Evolutionary conservation across 2,888 invertebrate genomes (phyloP), one percentile per base, ranked within the genome.

Genomic region (Drosophila neotestacea): DNA sequence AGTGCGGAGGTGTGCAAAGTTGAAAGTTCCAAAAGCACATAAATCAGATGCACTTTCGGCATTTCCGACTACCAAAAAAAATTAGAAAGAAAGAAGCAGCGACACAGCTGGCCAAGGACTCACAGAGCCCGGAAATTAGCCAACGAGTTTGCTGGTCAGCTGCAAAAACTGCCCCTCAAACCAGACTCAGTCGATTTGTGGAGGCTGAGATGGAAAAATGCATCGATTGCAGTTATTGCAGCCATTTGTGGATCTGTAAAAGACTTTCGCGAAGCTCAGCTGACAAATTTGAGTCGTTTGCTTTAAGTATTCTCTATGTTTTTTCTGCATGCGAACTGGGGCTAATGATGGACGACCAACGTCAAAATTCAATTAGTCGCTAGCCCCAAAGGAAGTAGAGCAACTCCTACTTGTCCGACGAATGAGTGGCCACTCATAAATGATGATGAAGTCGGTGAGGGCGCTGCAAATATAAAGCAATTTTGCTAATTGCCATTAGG

Each of bases 401-500:
- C 27, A 50, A 9, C n/a, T 13, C 22, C 6, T 11, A 39, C 34
- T 30, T 27, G 28, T 1, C 16, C 16, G 11, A 36, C 36, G 36
- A 10, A 32, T 41, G 27, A 7, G 52, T 41, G 13, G 51, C 36
- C 46, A 54, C 66, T 85, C 85, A 85, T 85, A 85, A 85, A 88
- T 84, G 85, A 79, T 87, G 87, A 76, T 84, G 81, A 77, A 48
- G 73, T 70, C 56, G 65, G 46, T 36, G 46, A 47, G 70, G 62
- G 64, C 56, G 67, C 72, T 85, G 84, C 79, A 90, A 89, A 90
- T 90, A 92, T 91, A 92, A 91, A 88, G 88, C 91, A 92, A 91
- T 91, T 91, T 91, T 83, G 79, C 90, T 92, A 91, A 92, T 91
- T 92, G 92, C 91, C 90, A 90, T 90, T 91, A 90, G 91, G 90